A percentile compares a stretch with the other conserved stretches of the same genome.
phyloP scores from a whole-genome alignment of 2,888 invertebrate genomes.

The Deilephila porcellus region DNA sequence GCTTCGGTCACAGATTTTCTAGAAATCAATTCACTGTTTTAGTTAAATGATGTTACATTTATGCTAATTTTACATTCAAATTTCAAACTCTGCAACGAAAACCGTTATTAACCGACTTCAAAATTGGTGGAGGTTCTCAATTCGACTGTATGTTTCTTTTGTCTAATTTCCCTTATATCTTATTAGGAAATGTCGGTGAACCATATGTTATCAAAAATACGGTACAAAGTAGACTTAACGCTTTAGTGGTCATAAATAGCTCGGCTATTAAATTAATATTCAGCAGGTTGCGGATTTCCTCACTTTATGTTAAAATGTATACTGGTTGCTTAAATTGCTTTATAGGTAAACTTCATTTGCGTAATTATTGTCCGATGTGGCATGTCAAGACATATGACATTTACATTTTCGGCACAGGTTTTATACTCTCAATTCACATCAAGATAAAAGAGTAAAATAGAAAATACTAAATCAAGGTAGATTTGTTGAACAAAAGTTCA shows the following conservation, averaged over 20 bases:
- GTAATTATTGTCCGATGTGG: background rate
- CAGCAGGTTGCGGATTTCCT: constrained; percentile 1
- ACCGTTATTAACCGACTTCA: background rate
- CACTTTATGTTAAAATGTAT: constrained; percentile 2
- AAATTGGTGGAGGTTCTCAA: no score
- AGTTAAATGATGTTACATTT: no score
- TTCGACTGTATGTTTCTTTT: background rate
- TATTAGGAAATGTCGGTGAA: background rate
- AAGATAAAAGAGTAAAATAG: no score
- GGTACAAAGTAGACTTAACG: background rate
- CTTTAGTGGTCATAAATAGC: constrained; percentile 9
- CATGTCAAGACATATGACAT: background rate
- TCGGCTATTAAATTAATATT: constrained; percentile 11
- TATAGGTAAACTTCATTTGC: background rate
- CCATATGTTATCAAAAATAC: background rate
- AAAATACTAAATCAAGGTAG: no score
- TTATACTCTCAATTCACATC: no score
- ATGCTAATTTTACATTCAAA: no score
- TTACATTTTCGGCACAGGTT: no score
- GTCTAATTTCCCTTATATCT: background rate
- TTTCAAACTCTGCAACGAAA: background rate
- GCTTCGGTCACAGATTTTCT: no score
- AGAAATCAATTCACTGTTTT: no score
- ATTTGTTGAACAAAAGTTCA: no score
- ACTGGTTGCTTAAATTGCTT: background rate